Base-by-base conservation (phyloP, 2,888 invertebrate genomes). In the Scaptomyza caliginosa region DNA sequence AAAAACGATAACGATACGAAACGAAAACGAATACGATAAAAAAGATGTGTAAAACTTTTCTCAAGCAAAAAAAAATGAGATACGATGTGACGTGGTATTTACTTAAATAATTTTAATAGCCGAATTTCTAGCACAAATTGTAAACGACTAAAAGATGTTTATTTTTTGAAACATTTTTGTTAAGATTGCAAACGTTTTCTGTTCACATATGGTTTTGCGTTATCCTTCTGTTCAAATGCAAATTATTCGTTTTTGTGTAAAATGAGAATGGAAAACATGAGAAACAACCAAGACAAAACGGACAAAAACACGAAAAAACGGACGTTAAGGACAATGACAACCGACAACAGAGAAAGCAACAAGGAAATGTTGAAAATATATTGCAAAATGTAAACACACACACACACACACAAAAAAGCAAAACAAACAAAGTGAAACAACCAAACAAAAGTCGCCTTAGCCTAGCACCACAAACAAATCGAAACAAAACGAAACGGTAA, bases 61-160 rank as follows among this genome's bases (percentile, higher is more conserved):
- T 77, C 81, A 77, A 75, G 62, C 63, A 63, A 60, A 71, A 57
- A 40, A 4, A 32, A 42, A 52, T 57, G 50, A 24, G 24, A 51
- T 46, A 30, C 23, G 42, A 28, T 46, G 65, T 64, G 57, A 67
- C 64, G 57, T 69, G 60, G 67, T 65, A 75, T 60, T 66, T 77
- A 67, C 72, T 65, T 81, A 86, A 83, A 86, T 85, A 85, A 78
- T 86, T 84, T 86, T 84, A 84, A 84, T 86, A 84, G 83, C 83
- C 81, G 83, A 83, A 83, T 83, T 83, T 83, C 81, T 83, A 83
- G 83, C 83, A 84, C 85, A 86, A 83, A 83, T 83, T 82, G 64
- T 69, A 77, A 77, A 81, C 52, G 65, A 76, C 71, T 79, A 74
- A 86, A 83, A 56, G 19, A 50, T 42, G 54, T 38, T 38, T 24